Percentiles rank a stretch among this genome's conserved stretches.
These are phyloP conservation scores for Caenorhabditis sp. DNA, from an alignment of 2,888 invertebrate species.

Conservation along the genomic window DNA sequence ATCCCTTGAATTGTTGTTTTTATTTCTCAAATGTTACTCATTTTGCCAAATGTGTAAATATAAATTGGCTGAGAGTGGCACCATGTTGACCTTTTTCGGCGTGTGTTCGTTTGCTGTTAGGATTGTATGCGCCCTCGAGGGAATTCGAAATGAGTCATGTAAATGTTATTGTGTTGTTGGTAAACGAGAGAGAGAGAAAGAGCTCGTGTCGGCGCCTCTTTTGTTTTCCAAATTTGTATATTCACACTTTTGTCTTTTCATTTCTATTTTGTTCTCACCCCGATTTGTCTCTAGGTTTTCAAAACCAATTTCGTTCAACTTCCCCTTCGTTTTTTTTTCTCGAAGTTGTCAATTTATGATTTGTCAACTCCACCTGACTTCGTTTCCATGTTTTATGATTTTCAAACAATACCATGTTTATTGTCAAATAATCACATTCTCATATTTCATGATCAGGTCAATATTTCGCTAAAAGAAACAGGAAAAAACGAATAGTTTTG, in stretches of 20 bases:
- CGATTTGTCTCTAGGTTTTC: no score
- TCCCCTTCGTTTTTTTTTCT: no score
- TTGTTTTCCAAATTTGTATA: neutral
- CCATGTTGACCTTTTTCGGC: neutral
- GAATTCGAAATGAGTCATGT: neutral
- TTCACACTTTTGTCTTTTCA: neutral
- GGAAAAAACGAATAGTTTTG: neutral
- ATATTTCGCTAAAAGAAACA: neutral
- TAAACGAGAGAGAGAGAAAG: neutral
- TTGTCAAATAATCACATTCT: no score
- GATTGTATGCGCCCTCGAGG: neutral
- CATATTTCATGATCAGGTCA: no score
- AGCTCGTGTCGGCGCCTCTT: neutral
- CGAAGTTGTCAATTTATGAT: no score
- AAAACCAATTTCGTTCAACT: no score
- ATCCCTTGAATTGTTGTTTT: neutral
- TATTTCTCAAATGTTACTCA: neutral
- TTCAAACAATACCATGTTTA: no score
- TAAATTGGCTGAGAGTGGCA: neutral
- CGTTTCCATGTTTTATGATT: no score
- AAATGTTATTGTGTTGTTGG: neutral
- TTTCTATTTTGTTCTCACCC: neutral
- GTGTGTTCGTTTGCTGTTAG: neutral
- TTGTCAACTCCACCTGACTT: no score
- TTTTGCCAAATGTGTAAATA: neutral